Base-by-base conservation (phyloP, 2,888 invertebrate species). In the Polyploca ridens region DNA sequence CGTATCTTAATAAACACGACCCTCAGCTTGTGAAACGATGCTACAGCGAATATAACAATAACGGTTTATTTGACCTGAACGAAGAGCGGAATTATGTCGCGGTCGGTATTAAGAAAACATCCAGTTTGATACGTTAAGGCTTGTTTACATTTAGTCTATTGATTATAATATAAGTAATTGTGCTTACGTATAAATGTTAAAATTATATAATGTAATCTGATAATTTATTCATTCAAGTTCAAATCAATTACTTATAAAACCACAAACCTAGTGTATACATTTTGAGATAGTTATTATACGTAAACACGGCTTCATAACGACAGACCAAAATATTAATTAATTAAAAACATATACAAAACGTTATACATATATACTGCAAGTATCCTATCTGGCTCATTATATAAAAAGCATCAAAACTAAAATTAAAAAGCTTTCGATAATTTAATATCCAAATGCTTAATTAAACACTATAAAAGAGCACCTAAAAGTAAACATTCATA, bases 121-220 rank as follows among this genome's bases (percentile, higher is more conserved):
- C 69, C 58, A 38, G 66, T 63, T 57, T 73, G 75, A 66, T 72
- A 68, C 71, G 64, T 73, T 73, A 66, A 44, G 71, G 63, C 88
- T 91, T 91, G 90, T 91, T 91, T 90, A 90, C 90, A 91, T 88
- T 91, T 84, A 85, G 86, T 87, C 89, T 67, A 82, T 72, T 77
- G 68, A 71, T 78, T 78, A 76, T 72, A 75, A 72, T 71, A 73
- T 72, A 71, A 77, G 67, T 67, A 66, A 67, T 67, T 70, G 77
- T 83, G 83, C 86, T 86, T 86, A 86, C 86, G 85, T 85, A 86
- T 81, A 78, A 68, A 72, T 71, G 70, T 74, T 63, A 71, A 62
- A 76, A 63, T 70, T 69, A 66, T 68, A 70, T 71, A 68, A 64
- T 69, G 67, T 72, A 72, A 73, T 72, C 76, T 73, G 72, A 66